phyloP scores from a whole-genome alignment of 2,113 vertebrate species.

The Eclectus roratus region DNA sequence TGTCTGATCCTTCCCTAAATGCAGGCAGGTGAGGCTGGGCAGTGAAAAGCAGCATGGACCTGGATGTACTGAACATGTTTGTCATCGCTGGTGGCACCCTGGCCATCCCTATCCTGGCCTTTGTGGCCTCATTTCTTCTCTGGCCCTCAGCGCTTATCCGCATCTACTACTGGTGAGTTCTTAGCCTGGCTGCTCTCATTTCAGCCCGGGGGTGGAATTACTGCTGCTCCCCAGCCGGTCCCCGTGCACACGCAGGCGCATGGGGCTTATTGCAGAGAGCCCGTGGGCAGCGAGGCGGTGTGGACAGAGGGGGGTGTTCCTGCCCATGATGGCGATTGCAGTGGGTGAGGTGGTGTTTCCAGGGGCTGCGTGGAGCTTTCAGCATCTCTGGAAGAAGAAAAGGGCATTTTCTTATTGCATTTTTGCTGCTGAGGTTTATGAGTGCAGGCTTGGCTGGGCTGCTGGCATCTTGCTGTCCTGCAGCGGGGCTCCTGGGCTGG shows the following conservation, averaged over 20 bases:
- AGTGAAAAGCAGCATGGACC: slow-evolving; percentile 77
- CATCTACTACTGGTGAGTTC: slow-evolving; percentile 90
- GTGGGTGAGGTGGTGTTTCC: not conserved
- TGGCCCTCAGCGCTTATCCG: slow-evolving; percentile 86
- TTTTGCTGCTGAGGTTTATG: not conserved
- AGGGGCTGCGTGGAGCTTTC: not conserved
- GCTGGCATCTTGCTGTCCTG: not conserved
- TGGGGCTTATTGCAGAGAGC: not conserved
- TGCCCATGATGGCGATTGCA: rapidly evolving
- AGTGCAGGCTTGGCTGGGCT: not conserved
- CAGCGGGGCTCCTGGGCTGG: not conserved
- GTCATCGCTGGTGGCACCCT: slow-evolving; percentile 82
- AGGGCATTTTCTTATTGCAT: not conserved
- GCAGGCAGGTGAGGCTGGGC: not conserved
- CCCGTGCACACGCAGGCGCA: not conserved
- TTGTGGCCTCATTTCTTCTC: slow-evolving; percentile 82
- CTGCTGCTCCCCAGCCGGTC: not conserved
- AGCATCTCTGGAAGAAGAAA: not conserved
- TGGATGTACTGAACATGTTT: slow-evolving; percentile 88
- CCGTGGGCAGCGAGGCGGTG: not conserved
- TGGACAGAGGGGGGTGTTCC: not conserved
- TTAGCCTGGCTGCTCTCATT: rapidly evolving
- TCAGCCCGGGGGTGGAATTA: not conserved
- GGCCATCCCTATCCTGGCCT: slow-evolving; percentile 85
- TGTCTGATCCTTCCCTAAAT: not conserved